A percentile compares a stretch with the other conserved stretches of the same genome.
These are phyloP conservation scores for Anthopleura xanthogrammica DNA, from an alignment of 92 coral and sea anemone species.

Conservation along the genomic window DNA sequence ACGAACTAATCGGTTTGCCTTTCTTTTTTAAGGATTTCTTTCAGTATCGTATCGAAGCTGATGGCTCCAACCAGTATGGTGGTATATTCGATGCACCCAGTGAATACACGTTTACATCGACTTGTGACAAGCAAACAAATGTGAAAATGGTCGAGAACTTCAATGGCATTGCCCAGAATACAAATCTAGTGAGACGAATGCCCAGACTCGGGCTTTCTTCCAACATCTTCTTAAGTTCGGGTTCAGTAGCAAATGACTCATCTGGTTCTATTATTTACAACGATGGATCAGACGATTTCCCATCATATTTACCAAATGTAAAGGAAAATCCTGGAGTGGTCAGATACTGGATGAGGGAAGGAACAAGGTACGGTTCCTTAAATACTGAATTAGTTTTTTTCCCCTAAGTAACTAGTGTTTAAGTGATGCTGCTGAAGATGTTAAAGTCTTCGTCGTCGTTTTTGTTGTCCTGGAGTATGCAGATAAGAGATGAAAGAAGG, in stretches of 20 bases:
- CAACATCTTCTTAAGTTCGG: slow-evolving; percentile 20
- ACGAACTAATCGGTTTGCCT: neutral
- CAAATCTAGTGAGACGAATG: slow-evolving; percentile 29
- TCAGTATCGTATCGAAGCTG: slow-evolving; percentile 66
- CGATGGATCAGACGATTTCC: neutral
- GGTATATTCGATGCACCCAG: slow-evolving; percentile 56
- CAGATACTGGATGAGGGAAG: slow-evolving; percentile 48
- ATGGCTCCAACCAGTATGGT: slow-evolving; percentile 39
- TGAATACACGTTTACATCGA: slow-evolving; percentile 32
- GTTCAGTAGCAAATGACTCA: slow-evolving; percentile 23
- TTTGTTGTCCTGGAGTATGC: too few species aligned
- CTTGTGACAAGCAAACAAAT: slow-evolving; percentile 25
- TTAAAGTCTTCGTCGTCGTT: too few species aligned
- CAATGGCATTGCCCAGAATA: slow-evolving; percentile 7
- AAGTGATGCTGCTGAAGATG: too few species aligned
- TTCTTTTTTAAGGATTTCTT: slow-evolving; percentile 35
- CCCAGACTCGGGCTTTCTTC: slow-evolving; percentile 33
- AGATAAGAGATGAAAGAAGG: too few species aligned
- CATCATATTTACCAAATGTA: slow-evolving; percentile 23
- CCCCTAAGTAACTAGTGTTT: too few species aligned
- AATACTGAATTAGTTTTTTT: too few species aligned
- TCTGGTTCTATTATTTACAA: slow-evolving; percentile 40
- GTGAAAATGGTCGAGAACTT: slow-evolving; percentile 31
- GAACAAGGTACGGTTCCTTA: slow-evolving; percentile 28
- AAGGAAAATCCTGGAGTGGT: slow-evolving; percentile 34